phyloP scores from a whole-genome alignment of 2,113 vertebrate genomes.

The Pao palembangensis region DNA sequence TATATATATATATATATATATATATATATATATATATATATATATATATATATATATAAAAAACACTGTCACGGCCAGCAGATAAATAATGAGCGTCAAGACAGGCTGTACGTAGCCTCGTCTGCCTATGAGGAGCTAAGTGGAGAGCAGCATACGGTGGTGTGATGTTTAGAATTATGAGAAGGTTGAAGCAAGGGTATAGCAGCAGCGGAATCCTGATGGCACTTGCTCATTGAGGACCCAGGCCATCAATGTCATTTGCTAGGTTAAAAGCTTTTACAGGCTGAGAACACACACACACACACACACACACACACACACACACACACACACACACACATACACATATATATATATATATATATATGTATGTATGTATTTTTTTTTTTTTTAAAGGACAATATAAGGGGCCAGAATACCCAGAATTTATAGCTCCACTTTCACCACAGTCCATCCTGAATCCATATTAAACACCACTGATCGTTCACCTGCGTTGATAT shows the following conservation, averaged over 20 bases:
- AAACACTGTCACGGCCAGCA: constrained; percentile 14
- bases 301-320: too few species aligned
- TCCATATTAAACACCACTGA: constrained; percentile 12
- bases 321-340: too few species aligned
- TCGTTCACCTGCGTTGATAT: constrained; percentile 14
- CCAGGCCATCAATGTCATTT: constrained; percentile 17
- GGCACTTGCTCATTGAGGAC: constrained; percentile 25
- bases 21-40: too few species aligned
- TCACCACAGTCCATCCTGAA: neutral
- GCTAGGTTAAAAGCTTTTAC: constrained; percentile 10
- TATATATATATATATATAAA: neutral
- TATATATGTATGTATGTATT: too few species aligned
- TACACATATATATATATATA: too few species aligned
- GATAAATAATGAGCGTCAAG: constrained; percentile 7
- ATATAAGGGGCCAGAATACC: neutral
- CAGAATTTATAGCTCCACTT: constrained; percentile 5
- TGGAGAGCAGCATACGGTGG: neutral
- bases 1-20: too few species aligned
- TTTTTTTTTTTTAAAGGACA: neutral
- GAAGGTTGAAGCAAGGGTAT: constrained; percentile 51
- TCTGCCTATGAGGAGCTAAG: neutral
- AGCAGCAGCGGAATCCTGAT: constrained; percentile 34
- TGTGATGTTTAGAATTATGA: constrained; percentile 42
- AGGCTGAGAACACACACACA: too few species aligned
- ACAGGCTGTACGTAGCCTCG: neutral